A percentile compares a stretch with the other conserved stretches of the same genome.
phyloP scores from a whole-genome alignment of 2,888 invertebrate species.

The Junonia oenone region DNA sequence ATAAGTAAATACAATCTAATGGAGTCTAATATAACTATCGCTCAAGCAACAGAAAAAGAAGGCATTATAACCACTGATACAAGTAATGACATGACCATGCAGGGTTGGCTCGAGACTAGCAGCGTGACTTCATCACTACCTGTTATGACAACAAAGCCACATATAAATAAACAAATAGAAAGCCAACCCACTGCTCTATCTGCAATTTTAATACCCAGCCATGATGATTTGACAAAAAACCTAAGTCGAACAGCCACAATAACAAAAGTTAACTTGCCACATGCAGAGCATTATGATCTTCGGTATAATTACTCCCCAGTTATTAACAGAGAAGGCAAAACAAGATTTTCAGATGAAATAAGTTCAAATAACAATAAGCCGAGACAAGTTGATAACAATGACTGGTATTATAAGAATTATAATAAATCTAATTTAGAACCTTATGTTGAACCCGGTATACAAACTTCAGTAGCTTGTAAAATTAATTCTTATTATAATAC shows the following conservation, averaged over 20 bases:
- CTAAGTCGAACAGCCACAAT: constrained; percentile 64
- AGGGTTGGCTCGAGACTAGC: constrained; percentile 63
- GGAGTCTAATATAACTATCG: constrained; percentile 67
- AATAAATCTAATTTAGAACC: constrained; percentile 81
- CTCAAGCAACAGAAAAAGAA: constrained; percentile 68
- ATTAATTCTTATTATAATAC: constrained; percentile 24
- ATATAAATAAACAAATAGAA: constrained; percentile 53
- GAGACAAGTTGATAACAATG: constrained; percentile 77
- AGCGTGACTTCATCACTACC: constrained; percentile 48
- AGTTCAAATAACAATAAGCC: constrained; percentile 65
- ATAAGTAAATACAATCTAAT: constrained; percentile 65
- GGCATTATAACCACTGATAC: constrained; percentile 68
- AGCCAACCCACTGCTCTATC: constrained; percentile 77
- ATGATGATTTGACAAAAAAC: constrained; percentile 53
- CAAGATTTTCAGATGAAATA: constrained; percentile 57
- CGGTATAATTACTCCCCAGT: constrained; percentile 57
- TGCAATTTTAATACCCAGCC: constrained; percentile 81
- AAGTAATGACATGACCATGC: constrained; percentile 65
- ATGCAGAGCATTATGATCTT: constrained; percentile 52
- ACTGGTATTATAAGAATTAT: constrained; percentile 94
- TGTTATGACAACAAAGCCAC: constrained; percentile 46
- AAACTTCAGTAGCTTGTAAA: constrained; percentile 37
- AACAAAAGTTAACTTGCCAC: constrained; percentile 65
- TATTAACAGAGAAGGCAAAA: constrained; percentile 63
- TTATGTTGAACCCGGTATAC: constrained; percentile 65